Conservation (phyloP, 1,140 invertebrate genomes). For the Thrips palmi region DNA sequence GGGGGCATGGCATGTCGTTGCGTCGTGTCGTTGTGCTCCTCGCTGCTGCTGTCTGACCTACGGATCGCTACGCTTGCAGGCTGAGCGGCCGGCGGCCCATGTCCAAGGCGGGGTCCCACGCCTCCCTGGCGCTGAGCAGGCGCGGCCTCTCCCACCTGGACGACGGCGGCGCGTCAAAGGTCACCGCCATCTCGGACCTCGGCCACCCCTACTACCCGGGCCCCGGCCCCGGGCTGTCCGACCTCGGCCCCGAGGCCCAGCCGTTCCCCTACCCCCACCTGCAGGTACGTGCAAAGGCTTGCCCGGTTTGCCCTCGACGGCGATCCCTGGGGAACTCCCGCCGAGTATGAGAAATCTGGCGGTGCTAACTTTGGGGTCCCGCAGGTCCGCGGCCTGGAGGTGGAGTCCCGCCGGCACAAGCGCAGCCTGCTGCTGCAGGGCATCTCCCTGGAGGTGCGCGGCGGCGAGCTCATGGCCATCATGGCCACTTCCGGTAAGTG, state of each 20-base stretch:
- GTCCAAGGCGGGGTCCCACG: too few species aligned
- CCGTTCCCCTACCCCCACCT: slow-evolving; percentile 37
- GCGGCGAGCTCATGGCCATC: slow-evolving; percentile 74
- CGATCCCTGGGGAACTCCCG: background rate
- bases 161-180: too few species aligned
- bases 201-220: slow-evolving; percentile 10
- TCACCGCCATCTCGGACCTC: too few species aligned
- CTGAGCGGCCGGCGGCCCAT: too few species aligned
- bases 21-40: background rate
- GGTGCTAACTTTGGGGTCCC: background rate
- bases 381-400: slow-evolving; percentile 33
- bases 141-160: slow-evolving; percentile 6
- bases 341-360: background rate
- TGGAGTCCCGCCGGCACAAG: slow-evolving; percentile 29
- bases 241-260: too few species aligned
- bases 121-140: slow-evolving; percentile 1
- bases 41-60: too few species aligned
- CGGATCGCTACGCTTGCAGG: too few species aligned
- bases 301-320: background rate
- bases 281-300: slow-evolving; percentile 32
- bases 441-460: slow-evolving; percentile 64
- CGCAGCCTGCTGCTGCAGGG: slow-evolving; percentile 38
- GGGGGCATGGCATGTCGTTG: background rate
- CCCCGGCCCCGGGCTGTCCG: slow-evolving; percentile 15
- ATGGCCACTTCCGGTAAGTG: slow-evolving; percentile 52